Evolutionary conservation across 1,140 invertebrate genomes (phyloP), one percentile per base, ranked within the genome.

Genomic region (Polypedilum vanderplanki): DNA sequence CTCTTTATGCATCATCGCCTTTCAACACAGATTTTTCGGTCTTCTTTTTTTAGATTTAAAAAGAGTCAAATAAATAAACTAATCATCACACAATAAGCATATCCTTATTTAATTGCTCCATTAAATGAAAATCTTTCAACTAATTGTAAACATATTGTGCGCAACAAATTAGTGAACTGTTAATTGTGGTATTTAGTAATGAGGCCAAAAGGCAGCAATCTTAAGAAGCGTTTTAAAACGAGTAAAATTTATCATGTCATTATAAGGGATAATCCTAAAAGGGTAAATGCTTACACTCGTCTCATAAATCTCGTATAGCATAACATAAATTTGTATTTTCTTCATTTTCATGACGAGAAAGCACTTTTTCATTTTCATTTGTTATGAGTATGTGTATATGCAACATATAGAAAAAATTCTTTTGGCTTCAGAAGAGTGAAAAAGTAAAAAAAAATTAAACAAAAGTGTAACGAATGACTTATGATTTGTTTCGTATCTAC

Each of bases 201-300:
- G 24, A 33, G 24, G 24, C 24, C 12, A n/a, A 57, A 4, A 57
- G 24, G 24, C 24, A 57, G 46, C 15, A 57, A 57, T 57, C n/a
- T 57, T 15, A n/a, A 9, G 15, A 57, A 57, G 46, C 46, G 15
- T 57, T 57, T 57, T 57, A 57, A 57, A 57, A 57, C 12, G 46
- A n/a, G n/a, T 57, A 57, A 57, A 57, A 57, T 57, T 57, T 57
- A 57, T 57, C 46, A 57, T n/a, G 12, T 57, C 46, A 57, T 57
- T 57, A 57, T 12, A 57, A 57, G 46, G 46, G 46, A n/a, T n/a
- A n/a, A 57, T n/a, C n/a, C 46, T n/a, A 57, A 57, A 57, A 57
- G 46, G 46, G 46, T 57, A 57, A 57, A n/a, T 3, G 46, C n/a
- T 57, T 57, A 33, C 24, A 5, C 5, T 57, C 46, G 4, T 57